Evolutionary conservation across 2,113 vertebrate species (phyloP).

Genomic region (Gymnarchus niloticus): DNA sequence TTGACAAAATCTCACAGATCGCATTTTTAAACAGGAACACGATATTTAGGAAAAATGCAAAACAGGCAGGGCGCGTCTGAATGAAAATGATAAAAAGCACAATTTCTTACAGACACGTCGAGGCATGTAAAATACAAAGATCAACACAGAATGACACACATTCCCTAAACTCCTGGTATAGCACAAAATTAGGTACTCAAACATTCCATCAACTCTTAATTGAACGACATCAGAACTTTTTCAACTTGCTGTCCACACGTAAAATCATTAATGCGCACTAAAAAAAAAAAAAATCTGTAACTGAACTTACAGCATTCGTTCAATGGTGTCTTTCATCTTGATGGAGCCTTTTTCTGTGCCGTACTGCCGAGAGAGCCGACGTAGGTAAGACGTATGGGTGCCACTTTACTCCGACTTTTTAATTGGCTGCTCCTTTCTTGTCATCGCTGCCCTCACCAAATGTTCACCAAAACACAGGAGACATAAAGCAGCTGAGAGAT

Average conservation of each 20-base stretch:
- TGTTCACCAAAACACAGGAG: neutral
- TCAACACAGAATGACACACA: neutral
- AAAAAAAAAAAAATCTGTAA: neutral
- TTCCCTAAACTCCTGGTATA: neutral
- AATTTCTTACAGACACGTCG: neutral
- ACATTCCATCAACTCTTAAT: neutral
- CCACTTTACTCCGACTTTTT: slow-evolving; percentile 65
- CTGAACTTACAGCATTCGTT: slow-evolving; percentile 69
- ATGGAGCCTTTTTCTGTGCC: neutral
- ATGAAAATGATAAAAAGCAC: neutral
- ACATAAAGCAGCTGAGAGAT: neutral
- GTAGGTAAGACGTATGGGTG: slow-evolving; percentile 30
- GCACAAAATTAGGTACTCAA: neutral
- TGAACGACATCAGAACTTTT: neutral
- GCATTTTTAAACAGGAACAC: slow-evolving; percentile 9
- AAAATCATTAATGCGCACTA: neutral
- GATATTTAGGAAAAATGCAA: neutral
- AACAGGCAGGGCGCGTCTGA: neutral
- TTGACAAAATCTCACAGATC: neutral
- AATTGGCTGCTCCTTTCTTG: slow-evolving; percentile 46
- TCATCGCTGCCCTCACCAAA: neutral
- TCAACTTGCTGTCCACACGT: neutral
- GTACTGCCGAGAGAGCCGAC: neutral
- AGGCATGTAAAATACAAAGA: neutral
- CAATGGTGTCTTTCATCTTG: slow-evolving; percentile 59